A percentile compares a stretch with the other conserved stretches of the same genome.
Evolutionary conservation across 2,888 invertebrate species (phyloP).

Genomic region (Capitulum mitella): DNA sequence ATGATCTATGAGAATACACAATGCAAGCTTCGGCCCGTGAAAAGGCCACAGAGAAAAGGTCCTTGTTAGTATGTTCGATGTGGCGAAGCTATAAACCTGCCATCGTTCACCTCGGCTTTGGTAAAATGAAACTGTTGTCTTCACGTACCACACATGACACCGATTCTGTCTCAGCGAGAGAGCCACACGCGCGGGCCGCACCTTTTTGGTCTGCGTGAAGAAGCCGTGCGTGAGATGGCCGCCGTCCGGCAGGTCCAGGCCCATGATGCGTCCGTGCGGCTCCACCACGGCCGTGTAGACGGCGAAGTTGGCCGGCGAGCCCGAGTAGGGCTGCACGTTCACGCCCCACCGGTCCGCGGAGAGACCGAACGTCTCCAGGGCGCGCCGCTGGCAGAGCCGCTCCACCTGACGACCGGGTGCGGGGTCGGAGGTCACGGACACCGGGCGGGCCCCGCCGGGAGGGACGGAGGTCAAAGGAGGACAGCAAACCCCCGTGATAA

Average conservation of each 20-base stretch:
- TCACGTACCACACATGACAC: too few relatives aligned
- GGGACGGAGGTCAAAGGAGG: not conserved
- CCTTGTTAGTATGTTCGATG: too few relatives aligned
- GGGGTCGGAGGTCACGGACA: not conserved
- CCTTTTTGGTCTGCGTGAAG: slow-evolving; percentile 79
- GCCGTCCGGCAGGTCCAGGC: slow-evolving; percentile 87
- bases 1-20: too few relatives aligned
- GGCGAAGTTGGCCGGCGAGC: slow-evolving; percentile 93
- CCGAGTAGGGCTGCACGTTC: slow-evolving; percentile 95
- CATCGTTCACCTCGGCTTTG: too few relatives aligned
- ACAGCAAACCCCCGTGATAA: too few relatives aligned
- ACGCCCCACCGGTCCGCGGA: slow-evolving; percentile 87
- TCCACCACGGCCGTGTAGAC: slow-evolving; percentile 84
- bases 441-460: not conserved
- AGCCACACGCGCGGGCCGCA: not conserved
- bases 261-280: slow-evolving; percentile 94
- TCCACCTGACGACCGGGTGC: too few relatives aligned
- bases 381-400: slow-evolving; percentile 74
- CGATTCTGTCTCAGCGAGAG: too few relatives aligned
- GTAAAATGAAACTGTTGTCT: too few relatives aligned
- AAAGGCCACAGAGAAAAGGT: too few relatives aligned
- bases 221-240: slow-evolving; percentile 90
- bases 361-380: slow-evolving; percentile 72
- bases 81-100: too few relatives aligned
- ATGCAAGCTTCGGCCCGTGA: too few relatives aligned